Conservation (phyloP, 2,797 vertebrate species). For the Triplophysa yarkandensis region DNA sequence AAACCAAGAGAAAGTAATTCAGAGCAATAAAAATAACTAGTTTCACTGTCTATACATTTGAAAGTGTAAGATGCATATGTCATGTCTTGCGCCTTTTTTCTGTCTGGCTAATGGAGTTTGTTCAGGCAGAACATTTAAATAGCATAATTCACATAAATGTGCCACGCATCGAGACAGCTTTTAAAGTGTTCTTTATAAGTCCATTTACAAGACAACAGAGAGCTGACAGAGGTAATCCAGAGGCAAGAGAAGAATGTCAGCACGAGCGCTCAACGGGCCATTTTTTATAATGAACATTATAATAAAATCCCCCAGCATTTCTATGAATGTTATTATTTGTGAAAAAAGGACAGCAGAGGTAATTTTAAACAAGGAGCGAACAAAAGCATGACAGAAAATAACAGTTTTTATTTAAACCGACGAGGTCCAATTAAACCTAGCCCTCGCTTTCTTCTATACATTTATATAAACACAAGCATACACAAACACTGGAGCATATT, state of each 20-base stretch:
- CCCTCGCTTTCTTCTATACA: conserved; percentile 3
- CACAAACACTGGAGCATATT: conserved; percentile 44
- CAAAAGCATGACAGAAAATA: conserved; percentile 19
- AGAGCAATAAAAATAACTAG: too few relatives aligned
- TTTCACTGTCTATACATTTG: too few relatives aligned
- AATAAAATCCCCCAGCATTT: conserved; percentile 18
- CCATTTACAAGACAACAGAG: conserved; percentile 22
- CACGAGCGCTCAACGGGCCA: conserved; percentile 9
- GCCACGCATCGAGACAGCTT: conserved; percentile 9
- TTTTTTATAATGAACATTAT: conserved; percentile 37
- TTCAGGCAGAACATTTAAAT: conserved; percentile 75
- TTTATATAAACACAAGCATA: conserved; percentile 38
- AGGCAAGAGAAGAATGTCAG: conserved; percentile 29
- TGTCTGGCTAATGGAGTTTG: conserved; percentile 58
- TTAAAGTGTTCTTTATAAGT: not conserved
- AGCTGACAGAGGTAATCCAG: conserved; percentile 30
- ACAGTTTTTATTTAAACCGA: conserved; percentile 27
- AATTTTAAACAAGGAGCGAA: conserved; percentile 22
- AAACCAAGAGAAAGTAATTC: too few relatives aligned
- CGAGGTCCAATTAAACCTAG: conserved; percentile 32
- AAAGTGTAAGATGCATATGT: too few relatives aligned
- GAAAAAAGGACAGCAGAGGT: conserved; percentile 19
- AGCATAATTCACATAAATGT: conserved; percentile 67
- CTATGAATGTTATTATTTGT: conserved; percentile 42
- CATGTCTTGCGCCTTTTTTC: too few relatives aligned